phyloP scores from a whole-genome alignment of 1,140 invertebrate genomes.

The Papilio aristodemus region DNA sequence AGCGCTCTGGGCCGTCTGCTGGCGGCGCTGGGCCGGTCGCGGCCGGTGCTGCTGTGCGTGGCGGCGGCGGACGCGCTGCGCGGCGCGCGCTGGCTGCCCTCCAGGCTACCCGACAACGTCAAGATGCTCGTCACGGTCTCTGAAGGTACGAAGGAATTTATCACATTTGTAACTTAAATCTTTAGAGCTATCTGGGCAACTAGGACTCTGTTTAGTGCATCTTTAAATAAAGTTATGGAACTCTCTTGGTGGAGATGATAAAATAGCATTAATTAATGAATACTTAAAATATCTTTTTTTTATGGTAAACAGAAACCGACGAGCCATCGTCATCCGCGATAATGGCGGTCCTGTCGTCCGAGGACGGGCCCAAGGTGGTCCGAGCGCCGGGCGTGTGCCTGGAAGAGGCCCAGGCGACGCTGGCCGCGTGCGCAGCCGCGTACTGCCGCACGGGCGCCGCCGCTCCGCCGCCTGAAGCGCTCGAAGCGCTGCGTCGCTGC shows the following conservation, averaged over 20 bases:
- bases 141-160: constrained; percentile 81
- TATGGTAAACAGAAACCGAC: constrained; percentile 55
- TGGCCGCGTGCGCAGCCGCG: constrained; percentile 63
- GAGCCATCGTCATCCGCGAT: constrained; percentile 71
- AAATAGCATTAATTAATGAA: too few species aligned
- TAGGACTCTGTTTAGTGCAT: too few species aligned
- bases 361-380: constrained; percentile 67
- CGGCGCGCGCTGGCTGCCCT: constrained; percentile 85
- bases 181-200: neutral
- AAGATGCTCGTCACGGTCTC: constrained; percentile 87
- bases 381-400: constrained; percentile 64
- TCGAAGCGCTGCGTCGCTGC: constrained; percentile 82
- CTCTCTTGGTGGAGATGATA: neutral
- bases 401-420: constrained; percentile 66
- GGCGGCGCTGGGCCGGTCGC: constrained; percentile 77
- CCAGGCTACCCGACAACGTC: constrained; percentile 84
- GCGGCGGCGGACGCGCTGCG: constrained; percentile 85
- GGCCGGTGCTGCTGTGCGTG: constrained; percentile 84
- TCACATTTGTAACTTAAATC: too few species aligned
- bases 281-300: neutral
- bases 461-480: constrained; percentile 81
- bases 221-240: neutral
- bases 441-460: constrained; percentile 84
- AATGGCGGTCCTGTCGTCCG: constrained; percentile 73
- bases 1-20: constrained; percentile 79